phyloP scores from a whole-genome alignment of 2,113 vertebrate genomes.

The Alouatta palliata region DNA sequence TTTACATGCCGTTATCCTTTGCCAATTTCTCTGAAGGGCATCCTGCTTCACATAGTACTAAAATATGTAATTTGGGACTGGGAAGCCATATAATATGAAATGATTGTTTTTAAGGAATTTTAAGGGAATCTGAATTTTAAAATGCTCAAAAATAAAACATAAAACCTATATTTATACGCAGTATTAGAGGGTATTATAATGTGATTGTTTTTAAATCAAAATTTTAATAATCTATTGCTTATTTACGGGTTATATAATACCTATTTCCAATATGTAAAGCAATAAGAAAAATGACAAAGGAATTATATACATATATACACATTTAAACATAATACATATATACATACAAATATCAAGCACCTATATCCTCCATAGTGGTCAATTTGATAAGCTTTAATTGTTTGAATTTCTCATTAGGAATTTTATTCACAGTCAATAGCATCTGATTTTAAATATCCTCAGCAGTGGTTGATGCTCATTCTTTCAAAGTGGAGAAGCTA shows the following conservation, averaged over 20 bases:
- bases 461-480: background rate
- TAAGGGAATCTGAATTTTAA: background rate
- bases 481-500: background rate
- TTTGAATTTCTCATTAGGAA: background rate
- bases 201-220: background rate
- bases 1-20: background rate
- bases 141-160: background rate
- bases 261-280: background rate
- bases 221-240: background rate
- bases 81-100: background rate
- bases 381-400: background rate
- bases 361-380: background rate
- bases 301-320: background rate
- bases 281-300: background rate
- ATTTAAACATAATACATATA: background rate
- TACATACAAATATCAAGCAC: background rate
- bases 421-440: background rate
- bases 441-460: background rate
- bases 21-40: background rate
- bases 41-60: background rate
- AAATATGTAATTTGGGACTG: background rate
- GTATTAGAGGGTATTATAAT: background rate
- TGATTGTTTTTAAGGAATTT: background rate
- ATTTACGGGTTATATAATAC: background rate
- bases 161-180: background rate